A percentile compares a stretch with the other conserved stretches of the same genome.
Evolutionary conservation across 2,113 vertebrate species (phyloP).

Genomic region (Noturus placidus): DNA sequence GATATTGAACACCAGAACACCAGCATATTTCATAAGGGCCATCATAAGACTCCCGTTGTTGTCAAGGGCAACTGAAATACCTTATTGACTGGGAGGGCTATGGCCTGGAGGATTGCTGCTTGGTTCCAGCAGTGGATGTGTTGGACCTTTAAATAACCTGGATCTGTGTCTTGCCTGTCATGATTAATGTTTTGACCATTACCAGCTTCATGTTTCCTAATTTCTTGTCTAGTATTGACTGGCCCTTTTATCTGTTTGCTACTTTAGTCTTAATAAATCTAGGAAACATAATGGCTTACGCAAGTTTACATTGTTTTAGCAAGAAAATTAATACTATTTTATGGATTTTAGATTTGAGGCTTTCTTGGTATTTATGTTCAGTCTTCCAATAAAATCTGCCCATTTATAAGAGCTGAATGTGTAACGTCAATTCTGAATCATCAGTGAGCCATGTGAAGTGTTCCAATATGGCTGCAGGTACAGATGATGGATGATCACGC

Average conservation of each 20-base stretch:
- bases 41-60: not conserved
- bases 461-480: conserved; percentile 21
- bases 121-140: not conserved
- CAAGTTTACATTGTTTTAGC: not conserved
- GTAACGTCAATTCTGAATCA: not conserved
- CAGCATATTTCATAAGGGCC: not conserved
- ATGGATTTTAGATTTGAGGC: not conserved
- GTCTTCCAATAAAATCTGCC: not conserved
- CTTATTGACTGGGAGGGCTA: not conserved
- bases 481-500: not conserved
- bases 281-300: not conserved
- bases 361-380: not conserved
- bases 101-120: not conserved
- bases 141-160: not conserved
- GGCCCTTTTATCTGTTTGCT: not conserved
- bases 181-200: not conserved
- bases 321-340: not conserved
- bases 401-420: not conserved
- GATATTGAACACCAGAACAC: not conserved
- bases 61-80: not conserved
- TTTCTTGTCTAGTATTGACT: not conserved
- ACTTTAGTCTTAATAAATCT: not conserved
- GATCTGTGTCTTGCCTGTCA: not conserved
- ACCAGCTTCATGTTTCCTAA: not conserved
- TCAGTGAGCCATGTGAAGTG: not conserved